These are phyloP conservation scores for Corbicula japonica DNA, from an alignment of 2,888 invertebrate species.

Conservation along the genomic window DNA sequence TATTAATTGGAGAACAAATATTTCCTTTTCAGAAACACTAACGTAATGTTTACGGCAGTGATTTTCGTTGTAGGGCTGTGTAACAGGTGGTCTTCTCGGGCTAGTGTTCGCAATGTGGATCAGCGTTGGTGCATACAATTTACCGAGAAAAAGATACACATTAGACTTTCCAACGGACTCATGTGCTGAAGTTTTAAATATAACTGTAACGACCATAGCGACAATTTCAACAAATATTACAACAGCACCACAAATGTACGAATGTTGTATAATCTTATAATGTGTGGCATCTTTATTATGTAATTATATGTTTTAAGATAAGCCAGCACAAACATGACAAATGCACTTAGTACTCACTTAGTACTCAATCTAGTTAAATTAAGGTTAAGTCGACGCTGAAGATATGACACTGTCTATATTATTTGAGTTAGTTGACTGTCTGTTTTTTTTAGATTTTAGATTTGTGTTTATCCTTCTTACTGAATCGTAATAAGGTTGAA, in stretches of 20 bases:
- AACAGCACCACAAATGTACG: neutral
- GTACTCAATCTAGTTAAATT: neutral
- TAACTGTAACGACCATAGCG: neutral
- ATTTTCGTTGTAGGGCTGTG: constrained; percentile 68
- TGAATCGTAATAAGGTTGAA: no score
- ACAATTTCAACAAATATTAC: neutral
- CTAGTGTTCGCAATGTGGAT: constrained; percentile 79
- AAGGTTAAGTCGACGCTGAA: neutral
- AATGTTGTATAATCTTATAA: no score
- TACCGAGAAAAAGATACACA: constrained; percentile 39
- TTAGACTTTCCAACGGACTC: constrained; percentile 61
- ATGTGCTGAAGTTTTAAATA: constrained; percentile 25
- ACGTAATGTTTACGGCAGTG: no score
- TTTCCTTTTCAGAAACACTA: no score
- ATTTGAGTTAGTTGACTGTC: no score
- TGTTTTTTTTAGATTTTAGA: no score
- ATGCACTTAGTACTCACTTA: neutral
- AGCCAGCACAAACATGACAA: no score
- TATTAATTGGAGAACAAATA: no score
- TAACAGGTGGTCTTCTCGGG: constrained; percentile 75
- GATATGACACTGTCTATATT: no score
- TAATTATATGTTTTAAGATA: no score
- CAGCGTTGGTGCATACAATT: constrained; percentile 77
- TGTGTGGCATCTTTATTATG: no score
- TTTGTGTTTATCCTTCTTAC: no score